Conservation (phyloP, 37 sponge, comb jelly and placozoan species). For the Halisarca cf. caerulea region DNA sequence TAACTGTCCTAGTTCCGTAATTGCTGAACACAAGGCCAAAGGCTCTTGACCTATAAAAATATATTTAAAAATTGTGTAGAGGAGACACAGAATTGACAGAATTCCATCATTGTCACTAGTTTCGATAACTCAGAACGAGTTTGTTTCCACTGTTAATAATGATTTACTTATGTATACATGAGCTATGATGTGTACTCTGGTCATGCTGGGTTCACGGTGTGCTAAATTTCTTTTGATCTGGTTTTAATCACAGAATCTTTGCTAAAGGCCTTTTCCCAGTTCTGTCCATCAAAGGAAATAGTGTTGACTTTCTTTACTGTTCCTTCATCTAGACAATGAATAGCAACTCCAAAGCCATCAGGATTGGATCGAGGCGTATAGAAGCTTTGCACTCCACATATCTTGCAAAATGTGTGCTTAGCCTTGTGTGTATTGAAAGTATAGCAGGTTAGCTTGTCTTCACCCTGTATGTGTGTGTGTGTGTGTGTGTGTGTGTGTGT, state of each 20-base stretch:
- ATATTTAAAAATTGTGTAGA: too few species aligned
- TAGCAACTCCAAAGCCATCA: conserved; percentile 80
- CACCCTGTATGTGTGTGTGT: conserved; percentile 72
- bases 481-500: too few species aligned
- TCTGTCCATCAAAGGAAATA: conserved; percentile 75
- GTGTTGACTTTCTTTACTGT: conserved; percentile 48
- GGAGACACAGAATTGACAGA: too few species aligned
- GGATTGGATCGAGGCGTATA: conserved; percentile 95
- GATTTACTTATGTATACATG: too few species aligned
- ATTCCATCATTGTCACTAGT: too few species aligned
- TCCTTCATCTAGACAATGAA: conserved; percentile 76
- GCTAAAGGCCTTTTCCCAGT: conserved; percentile 78
- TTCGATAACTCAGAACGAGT: too few species aligned
- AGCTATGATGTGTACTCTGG: background rate
- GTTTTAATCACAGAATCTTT: conserved; percentile 38
- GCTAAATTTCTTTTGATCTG: conserved; percentile 40
- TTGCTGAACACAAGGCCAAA: too few species aligned
- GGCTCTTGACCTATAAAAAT: too few species aligned
- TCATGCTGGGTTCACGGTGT: too few species aligned
- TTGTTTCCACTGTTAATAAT: too few species aligned
- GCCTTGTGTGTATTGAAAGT: conserved; percentile 92
- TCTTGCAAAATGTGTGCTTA: conserved; percentile 90
- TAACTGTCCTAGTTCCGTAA: too few species aligned
- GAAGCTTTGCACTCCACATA: conserved; percentile 96
- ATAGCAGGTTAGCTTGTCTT: conserved; percentile 71